Evolutionary conservation across 2,888 invertebrate species (phyloP).

Genomic region (Monochamus alternatus): DNA sequence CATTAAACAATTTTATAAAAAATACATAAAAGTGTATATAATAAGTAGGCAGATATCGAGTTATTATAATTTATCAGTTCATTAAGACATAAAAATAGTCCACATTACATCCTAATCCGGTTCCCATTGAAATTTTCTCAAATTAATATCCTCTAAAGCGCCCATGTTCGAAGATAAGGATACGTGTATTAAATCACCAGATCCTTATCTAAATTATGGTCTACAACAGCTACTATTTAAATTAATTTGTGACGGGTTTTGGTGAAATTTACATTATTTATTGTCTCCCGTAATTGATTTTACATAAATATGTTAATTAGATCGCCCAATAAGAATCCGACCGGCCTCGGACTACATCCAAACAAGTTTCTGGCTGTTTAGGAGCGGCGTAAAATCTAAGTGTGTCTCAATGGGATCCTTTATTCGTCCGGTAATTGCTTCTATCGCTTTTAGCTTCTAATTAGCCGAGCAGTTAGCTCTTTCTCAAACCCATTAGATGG

Average conservation of each 20-base stretch:
- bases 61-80: too few species aligned
- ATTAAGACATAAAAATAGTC: constrained; percentile 1
- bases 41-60: too few species aligned
- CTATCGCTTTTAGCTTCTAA: constrained; percentile 32
- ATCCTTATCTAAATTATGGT: constrained; percentile 30
- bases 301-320: constrained; percentile 34
- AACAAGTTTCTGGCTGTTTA: constrained; percentile 29
- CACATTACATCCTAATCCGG: background rate
- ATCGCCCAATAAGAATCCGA: constrained; percentile 8
- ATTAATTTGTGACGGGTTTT: constrained; percentile 29
- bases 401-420: constrained; percentile 24
- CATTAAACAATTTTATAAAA: too few species aligned
- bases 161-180: constrained; percentile 15
- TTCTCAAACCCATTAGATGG: constrained; percentile 23
- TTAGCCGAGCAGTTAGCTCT: constrained; percentile 20
- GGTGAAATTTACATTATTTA: constrained; percentile 31
- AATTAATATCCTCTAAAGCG: constrained; percentile 17
- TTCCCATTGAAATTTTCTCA: constrained; percentile 2
- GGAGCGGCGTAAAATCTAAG: constrained; percentile 13
- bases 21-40: too few species aligned
- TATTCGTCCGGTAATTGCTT: constrained; percentile 26
- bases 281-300: constrained; percentile 27
- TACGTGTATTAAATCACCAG: constrained; percentile 24
- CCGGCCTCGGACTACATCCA: constrained; percentile 19
- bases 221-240: constrained; percentile 29